Evolutionary conservation across 2,113 vertebrate species (phyloP).

Genomic region (Mobula birostris): DNA sequence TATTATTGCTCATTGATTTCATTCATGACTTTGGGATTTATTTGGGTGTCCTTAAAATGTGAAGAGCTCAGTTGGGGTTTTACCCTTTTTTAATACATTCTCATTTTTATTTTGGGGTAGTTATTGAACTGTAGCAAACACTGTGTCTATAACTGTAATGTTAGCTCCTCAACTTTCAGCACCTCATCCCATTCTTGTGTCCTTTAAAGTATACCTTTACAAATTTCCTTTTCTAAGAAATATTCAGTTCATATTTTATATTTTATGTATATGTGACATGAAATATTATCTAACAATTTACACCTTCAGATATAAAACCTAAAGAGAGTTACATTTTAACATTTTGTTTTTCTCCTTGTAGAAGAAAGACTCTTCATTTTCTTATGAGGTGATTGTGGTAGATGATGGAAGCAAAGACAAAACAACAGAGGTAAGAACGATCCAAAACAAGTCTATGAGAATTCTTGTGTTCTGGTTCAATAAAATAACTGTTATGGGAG

Average conservation of each 20-base stretch:
- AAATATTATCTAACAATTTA: not conserved
- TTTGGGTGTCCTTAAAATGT: not conserved
- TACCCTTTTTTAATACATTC: not conserved
- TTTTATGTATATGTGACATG: not conserved
- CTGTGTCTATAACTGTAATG: not conserved
- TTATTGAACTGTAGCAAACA: not conserved
- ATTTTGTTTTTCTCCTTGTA: slow-evolving; percentile 48
- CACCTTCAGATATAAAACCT: not conserved
- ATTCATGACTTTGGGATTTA: not conserved
- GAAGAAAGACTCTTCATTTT: slow-evolving; percentile 71
- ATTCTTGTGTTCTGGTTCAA: not conserved
- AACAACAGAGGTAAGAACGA: slow-evolving; percentile 73
- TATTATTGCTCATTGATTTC: not conserved
- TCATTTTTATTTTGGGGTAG: not conserved
- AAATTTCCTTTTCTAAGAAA: not conserved
- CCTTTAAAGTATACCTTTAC: not conserved
- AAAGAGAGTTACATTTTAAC: not conserved
- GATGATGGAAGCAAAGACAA: slow-evolving; percentile 91
- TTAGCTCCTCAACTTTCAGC: not conserved
- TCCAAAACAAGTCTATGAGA: not conserved
- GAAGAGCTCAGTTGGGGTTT: not conserved
- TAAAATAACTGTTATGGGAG: not conserved
- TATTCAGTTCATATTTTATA: not conserved
- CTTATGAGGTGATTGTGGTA: slow-evolving; percentile 87
- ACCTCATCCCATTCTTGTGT: not conserved